Conservation (phyloP, 2,888 invertebrate species). For the Tenthredo notha region DNA sequence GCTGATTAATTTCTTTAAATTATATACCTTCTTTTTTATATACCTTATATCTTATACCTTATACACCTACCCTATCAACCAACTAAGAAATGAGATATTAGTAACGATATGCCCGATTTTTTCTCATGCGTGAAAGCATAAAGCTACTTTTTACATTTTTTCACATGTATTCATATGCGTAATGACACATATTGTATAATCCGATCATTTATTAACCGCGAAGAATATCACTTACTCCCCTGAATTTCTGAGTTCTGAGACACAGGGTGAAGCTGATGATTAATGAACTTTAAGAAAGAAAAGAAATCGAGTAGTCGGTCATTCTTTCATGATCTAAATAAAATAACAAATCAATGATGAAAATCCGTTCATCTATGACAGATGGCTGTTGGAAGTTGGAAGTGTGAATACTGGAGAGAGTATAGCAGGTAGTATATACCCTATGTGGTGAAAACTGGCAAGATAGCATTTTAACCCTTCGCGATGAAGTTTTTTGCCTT, state of each 20-base stretch:
- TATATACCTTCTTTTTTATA: slow-evolving; percentile 56
- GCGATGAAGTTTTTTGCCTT: not conserved
- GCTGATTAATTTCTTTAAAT: slow-evolving; percentile 69
- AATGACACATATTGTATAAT: no score
- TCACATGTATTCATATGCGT: no score
- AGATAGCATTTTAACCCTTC: slow-evolving; percentile 18
- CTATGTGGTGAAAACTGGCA: not conserved
- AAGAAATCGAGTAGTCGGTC: no score
- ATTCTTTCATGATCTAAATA: not conserved
- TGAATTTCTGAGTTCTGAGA: no score
- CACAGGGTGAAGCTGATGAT: no score
- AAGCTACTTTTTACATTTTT: no score
- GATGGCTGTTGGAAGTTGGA: not conserved
- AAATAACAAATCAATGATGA: not conserved
- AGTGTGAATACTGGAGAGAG: slow-evolving; percentile 2
- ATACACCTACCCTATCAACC: not conserved
- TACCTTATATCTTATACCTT: slow-evolving; percentile 53
- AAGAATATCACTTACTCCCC: no score
- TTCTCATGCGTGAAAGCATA: no score
- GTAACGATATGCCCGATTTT: not conserved
- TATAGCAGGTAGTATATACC: not conserved
- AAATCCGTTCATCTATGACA: not conserved
- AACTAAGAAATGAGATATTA: slow-evolving; percentile 6
- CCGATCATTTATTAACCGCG: not conserved
- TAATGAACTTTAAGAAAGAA: no score